Base-by-base conservation (phyloP, 2,888 invertebrate genomes). In the Orchestes rusci region DNA sequence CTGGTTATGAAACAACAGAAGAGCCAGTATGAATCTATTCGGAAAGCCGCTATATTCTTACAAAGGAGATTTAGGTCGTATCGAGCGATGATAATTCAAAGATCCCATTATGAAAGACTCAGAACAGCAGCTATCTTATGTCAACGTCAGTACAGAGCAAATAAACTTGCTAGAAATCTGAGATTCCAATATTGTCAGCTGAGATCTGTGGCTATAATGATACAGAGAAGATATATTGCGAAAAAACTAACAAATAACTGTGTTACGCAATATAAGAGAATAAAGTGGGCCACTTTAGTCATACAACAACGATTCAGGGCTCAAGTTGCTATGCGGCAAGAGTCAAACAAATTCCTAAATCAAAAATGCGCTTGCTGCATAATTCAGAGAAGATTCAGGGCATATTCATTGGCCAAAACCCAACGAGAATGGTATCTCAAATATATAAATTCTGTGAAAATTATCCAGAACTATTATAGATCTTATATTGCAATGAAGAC, bases 391-490 rank as follows among this genome's bases (percentile, higher is more conserved):
- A 31, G 19, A 23, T 47, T 39, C 13, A 48, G 43, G 42, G 51
- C 51, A 3, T 38, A 58, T 29, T 52, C 64, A 16, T 51, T 63
- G 2, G 68, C 70, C 66, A 62, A 64, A 46, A 56, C 56, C 49
- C 62, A 69, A 28, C 66, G 68, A 37, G 51, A 60, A 2, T 53
- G 59, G 17, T 77, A 69, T 53, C 45, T 61, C 8, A 54, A 54
- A 16, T 56, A 64, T n/a, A 62, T 65, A 51, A 59, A 59, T 17
- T 68, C 73, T 1, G 65, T 63, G 33, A 43, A 66, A 10, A 53
- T 58, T 13, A 68, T 78, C 47, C 77, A 79, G 59, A 61, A 55
- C 37, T 48, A 50, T 29, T 75, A 67, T 55, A 57, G 65, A 33
- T 60, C 59, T 2, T 57, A 55, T 35, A 43, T 58, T 31, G 31